Percentiles rank a stretch among this genome's conserved stretches.
These are phyloP conservation scores for Oscheius sp. DNA, from an alignment of 2,888 invertebrate species.

Conservation along the genomic window DNA sequence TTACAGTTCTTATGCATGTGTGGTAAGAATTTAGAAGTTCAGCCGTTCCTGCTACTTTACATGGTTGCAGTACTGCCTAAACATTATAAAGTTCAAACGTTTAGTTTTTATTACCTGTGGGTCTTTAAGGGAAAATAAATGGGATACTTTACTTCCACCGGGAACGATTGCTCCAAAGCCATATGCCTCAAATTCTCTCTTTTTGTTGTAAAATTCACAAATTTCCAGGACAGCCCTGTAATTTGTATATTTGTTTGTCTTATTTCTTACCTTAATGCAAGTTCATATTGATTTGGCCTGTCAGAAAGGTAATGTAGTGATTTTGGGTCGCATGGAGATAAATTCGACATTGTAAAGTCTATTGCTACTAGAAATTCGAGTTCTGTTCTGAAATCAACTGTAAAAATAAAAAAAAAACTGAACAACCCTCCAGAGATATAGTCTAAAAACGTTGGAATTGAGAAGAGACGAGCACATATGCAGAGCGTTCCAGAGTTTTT, in stretches of 20 bases:
- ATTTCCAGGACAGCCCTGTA: constrained; percentile 58
- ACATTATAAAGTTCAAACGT: not conserved
- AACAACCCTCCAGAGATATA: constrained; percentile 75
- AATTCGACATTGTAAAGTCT: constrained; percentile 74
- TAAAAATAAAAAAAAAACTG: not conserved
- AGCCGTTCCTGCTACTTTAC: constrained; percentile 73
- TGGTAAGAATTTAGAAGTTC: constrained; percentile 75
- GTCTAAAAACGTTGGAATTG: constrained; percentile 75
- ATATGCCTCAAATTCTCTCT: constrained; percentile 75
- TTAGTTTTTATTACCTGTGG: not conserved
- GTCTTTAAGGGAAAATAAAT: constrained; percentile 72
- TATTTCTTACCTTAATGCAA: constrained; percentile 68
- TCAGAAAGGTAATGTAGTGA: constrained; percentile 72
- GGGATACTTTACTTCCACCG: constrained; percentile 73
- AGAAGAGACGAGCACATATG: constrained; percentile 67
- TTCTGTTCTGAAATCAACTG: constrained; percentile 71
- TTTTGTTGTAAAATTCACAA: constrained; percentile 67
- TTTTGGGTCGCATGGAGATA: constrained; percentile 70
- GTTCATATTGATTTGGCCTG: constrained; percentile 73
- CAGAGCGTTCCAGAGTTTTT: constrained; percentile 73
- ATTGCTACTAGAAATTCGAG: constrained; percentile 73
- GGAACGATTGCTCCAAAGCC: constrained; percentile 76
- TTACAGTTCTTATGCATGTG: constrained; percentile 29
- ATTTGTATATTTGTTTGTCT: too few species aligned
- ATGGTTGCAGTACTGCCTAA: constrained; percentile 62